Conservation (phyloP, 2,888 invertebrate species). For the Macrosiphum euphorbiae region DNA sequence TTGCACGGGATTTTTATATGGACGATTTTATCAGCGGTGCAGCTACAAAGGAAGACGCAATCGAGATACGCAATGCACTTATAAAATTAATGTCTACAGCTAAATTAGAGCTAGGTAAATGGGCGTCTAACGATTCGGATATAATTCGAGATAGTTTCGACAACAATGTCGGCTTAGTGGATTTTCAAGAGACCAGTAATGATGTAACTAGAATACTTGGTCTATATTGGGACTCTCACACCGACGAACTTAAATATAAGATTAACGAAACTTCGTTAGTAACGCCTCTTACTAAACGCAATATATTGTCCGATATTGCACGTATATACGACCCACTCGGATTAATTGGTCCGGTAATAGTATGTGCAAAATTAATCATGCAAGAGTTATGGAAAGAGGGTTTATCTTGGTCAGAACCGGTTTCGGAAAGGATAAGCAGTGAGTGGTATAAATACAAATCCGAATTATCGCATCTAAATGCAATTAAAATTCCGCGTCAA, state of each 20-base stretch:
- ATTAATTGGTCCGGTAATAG: neutral
- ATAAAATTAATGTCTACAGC: too few species aligned
- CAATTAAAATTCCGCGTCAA: neutral
- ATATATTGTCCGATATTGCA: neutral
- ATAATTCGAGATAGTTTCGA: neutral
- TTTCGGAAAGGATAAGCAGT: neutral
- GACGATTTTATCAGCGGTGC: too few species aligned
- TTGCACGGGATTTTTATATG: too few species aligned
- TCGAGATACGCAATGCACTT: too few species aligned
- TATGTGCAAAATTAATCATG: neutral
- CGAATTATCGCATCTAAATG: neutral
- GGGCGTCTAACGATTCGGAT: neutral
- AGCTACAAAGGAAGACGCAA: too few species aligned
- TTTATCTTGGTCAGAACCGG: neutral
- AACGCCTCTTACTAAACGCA: neutral
- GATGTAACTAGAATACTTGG: conserved; percentile 1
- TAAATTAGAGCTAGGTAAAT: too few species aligned
- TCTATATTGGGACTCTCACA: neutral
- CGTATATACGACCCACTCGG: conserved; percentile 16
- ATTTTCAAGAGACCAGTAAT: neutral
- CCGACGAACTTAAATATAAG: neutral
- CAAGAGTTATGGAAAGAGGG: neutral
- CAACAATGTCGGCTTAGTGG: neutral
- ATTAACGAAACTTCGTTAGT: neutral
- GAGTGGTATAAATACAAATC: too few species aligned